Percentiles rank a stretch among this genome's conserved stretches.
phyloP scores from a whole-genome alignment of 1,140 invertebrate genomes.

The Lasioglossum baleicum region DNA sequence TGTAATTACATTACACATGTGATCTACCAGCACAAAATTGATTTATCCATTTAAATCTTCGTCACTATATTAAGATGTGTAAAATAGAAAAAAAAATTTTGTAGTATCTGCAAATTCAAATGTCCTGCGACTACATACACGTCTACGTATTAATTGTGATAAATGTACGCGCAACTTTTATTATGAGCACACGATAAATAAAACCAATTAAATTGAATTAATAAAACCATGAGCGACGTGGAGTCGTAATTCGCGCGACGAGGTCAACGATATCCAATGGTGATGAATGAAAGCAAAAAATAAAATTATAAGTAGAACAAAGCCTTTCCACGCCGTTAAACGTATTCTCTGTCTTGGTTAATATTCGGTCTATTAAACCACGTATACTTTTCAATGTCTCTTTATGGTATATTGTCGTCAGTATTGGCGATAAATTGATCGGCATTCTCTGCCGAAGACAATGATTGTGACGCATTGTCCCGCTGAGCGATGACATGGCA shows the following conservation, averaged over 20 bases:
- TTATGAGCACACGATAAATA: neutral
- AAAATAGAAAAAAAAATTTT: too few relatives aligned
- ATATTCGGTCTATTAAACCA: neutral
- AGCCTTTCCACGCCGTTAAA: neutral
- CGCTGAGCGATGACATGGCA: neutral
- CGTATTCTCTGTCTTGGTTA: neutral
- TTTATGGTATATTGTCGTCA: neutral
- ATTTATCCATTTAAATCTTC: too few relatives aligned
- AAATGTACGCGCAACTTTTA: neutral
- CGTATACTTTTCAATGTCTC: neutral
- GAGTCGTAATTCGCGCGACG: neutral
- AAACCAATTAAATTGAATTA: neutral
- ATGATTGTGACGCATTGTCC: neutral
- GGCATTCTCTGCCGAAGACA: neutral
- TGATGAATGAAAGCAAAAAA: neutral
- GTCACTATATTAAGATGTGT: too few relatives aligned
- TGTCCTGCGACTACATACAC: too few relatives aligned
- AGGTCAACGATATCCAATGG: neutral
- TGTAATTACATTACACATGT: too few relatives aligned
- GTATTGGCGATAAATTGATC: neutral
- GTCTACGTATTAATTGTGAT: too few relatives aligned
- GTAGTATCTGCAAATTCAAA: too few relatives aligned
- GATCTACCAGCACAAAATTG: too few relatives aligned
- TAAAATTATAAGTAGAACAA: neutral
- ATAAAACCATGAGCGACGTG: neutral